Base-by-base conservation (phyloP, 2,888 invertebrate species). In the Bombyx huttoni region DNA sequence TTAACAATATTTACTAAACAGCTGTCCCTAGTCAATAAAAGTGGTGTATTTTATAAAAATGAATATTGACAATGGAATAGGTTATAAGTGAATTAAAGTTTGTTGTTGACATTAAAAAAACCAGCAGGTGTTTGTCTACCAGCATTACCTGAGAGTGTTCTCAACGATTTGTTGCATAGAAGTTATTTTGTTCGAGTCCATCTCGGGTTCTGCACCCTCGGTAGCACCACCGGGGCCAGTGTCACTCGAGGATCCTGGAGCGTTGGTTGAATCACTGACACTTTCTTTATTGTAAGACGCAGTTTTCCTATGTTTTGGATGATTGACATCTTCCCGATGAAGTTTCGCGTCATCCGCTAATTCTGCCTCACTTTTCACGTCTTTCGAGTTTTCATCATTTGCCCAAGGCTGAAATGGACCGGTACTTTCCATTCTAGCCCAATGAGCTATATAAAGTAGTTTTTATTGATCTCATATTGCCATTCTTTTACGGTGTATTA, bases 111-210 rank as follows among this genome's bases (percentile, higher is more conserved):
- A 47, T 48, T 33, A 13, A 13, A 54, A 35, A 35, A 48, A 52
- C 34, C 40, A 49, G 24, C 45, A 48, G 47, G 24, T 48, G 45
- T 13, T 24, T 35, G 13, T 47, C 34, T 46, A 52, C 48, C 13
- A 35, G 48, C 55, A 53, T 65, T 86, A 91, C 92, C 91, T 91
- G 69, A 91, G 88, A 68, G 91, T 90, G 72, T 91, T 91, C 72
- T 92, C 91, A 61, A 92, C 90, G 73, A 91, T 89, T 72, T 90
- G 90, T 63, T 91, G 91, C 83, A 91, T 90, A 57, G 87, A 87
- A 68, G 82, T 76, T 70, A 87, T 76, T 80, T 85, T 86, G 63
- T 68, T 73, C 35, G 82, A 75, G 73, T 89, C 89, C 89, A 89
- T 89, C 60, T 77, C 81, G 62, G 82, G 70, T 67, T 81, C 84